Conservation (phyloP, 2,113 vertebrate species). For the Hippolais icterina region DNA sequence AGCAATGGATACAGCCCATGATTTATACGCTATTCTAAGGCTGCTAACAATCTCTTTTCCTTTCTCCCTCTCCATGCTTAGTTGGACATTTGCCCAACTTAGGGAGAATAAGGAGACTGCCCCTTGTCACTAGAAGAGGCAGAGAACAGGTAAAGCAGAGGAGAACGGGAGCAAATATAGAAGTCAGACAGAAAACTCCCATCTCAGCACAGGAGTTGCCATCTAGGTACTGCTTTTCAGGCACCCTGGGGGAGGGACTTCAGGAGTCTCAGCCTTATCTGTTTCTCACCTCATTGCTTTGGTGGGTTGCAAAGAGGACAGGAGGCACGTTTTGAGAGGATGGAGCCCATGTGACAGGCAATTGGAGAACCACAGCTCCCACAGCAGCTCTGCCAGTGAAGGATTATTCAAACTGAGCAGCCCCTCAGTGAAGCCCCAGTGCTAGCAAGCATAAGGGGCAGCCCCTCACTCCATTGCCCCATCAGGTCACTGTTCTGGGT, state of each 20-base stretch:
- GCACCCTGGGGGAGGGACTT: background rate
- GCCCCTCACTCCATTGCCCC: too few species aligned
- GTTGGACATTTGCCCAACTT: background rate
- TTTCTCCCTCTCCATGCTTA: background rate
- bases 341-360: background rate
- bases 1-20: background rate
- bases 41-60: background rate
- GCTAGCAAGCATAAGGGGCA: background rate
- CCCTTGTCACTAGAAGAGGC: background rate
- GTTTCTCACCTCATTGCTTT: background rate
- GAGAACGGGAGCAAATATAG: fast-evolving
- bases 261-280: background rate
- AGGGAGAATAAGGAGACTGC: background rate
- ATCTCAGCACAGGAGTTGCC: background rate
- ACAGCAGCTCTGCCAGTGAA: background rate
- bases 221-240: background rate
- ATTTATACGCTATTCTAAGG: background rate
- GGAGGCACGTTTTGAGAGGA: background rate
- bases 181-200: background rate
- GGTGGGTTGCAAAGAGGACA: background rate
- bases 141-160: background rate
- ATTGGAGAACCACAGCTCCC: background rate
- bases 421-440: background rate
- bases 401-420: background rate
- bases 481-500: background rate